Evolutionary conservation across 2,113 vertebrate genomes (phyloP).

Genomic region (Melozone crissalis): DNA sequence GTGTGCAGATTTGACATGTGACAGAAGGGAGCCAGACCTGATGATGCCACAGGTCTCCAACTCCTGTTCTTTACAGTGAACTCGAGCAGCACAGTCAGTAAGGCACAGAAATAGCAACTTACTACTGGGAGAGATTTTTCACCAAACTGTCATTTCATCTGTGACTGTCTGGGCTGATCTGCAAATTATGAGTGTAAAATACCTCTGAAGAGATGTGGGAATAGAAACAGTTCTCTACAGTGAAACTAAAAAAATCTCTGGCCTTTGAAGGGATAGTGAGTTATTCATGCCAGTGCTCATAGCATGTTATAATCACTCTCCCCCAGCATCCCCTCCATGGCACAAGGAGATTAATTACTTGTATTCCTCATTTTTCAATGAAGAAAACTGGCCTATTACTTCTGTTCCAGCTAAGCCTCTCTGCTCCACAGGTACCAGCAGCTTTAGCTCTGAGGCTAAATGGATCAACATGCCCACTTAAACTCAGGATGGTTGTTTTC

Average conservation of each 20-base stretch:
- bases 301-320: neutral
- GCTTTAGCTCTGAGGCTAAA: neutral
- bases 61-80: neutral
- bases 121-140: conserved; percentile 46
- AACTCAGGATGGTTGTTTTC: neutral
- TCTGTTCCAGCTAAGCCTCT: neutral
- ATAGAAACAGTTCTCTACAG: neutral
- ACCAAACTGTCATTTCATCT: neutral
- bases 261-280: neutral
- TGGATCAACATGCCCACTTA: neutral
- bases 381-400: neutral
- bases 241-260: neutral
- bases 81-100: neutral
- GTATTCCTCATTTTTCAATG: neutral
- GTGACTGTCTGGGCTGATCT: neutral
- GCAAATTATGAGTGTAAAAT: neutral
- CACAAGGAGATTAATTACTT: neutral
- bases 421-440: neutral
- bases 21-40: neutral
- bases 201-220: neutral
- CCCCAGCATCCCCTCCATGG: neutral
- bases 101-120: conserved; percentile 10
- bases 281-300: neutral
- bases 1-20: neutral
- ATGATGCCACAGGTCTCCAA: neutral